Base-by-base conservation (phyloP, 2,113 vertebrate species). In the Tetrax tetrax region DNA sequence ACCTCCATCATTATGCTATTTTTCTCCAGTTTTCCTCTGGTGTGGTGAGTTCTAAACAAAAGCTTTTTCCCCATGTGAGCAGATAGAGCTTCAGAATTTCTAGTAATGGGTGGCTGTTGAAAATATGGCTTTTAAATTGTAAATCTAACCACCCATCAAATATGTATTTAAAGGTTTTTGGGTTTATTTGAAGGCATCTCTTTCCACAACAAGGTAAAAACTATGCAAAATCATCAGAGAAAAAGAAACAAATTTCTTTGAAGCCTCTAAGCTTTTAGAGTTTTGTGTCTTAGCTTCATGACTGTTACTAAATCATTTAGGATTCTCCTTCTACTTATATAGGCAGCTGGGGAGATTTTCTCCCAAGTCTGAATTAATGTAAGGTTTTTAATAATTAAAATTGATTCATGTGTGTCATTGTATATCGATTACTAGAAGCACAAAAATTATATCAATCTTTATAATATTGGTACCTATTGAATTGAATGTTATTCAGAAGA, bases 351-450 rank as follows among this genome's bases (percentile, higher is more conserved):
- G 50, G 74, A 91, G 57, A 56, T 77, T 65, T 95, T 74, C 65
- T 93, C 64, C 64, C 50, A 91, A 91, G 82, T 95, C 48, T 89
- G 68, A 83, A 75, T 93, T 95, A 95, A 96, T 96, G 14, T 31
- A 83, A 61, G 14, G 12, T 37, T 89, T 94, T 94, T 37, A 83
- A 8, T 87, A 29, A 81, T 57, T 96, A 92, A 94, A 95, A 82
- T 31, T 71, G 85, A 95, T 93, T 95, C 14, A 45, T 89, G 60
- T 82, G 66, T 66, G 83, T 96, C 22, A 76, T 82, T 96, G 92
- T 72, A 72, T 57, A 66, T 41, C 41, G 43, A 95, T 63, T 75
- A 48, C 12, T 65, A 89, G 31, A 64, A 94, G 50, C 57, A 91
- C 17, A 75, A 56, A 79, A 72, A 71, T 84, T 75, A 37, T 43